Evolutionary conservation across 2,888 invertebrate genomes (phyloP).

Genomic region (Metallyticus violacea): DNA sequence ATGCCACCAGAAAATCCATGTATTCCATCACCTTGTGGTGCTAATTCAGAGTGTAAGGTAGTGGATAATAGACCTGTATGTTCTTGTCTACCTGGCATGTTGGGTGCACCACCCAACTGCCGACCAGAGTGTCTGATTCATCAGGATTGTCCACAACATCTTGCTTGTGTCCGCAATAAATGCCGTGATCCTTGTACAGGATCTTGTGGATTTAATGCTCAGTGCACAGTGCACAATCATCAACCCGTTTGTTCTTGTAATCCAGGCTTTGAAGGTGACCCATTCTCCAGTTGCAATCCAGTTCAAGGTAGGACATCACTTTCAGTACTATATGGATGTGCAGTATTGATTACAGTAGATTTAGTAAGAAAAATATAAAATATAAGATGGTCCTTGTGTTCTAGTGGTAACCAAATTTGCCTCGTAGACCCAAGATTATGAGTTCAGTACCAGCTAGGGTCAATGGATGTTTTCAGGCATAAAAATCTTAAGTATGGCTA

Average conservation of each 20-base stretch:
- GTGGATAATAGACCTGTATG: constrained; percentile 66
- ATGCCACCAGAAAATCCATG: constrained; percentile 52
- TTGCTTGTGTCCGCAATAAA: constrained; percentile 66
- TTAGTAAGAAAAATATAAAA: no score
- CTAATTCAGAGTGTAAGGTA: constrained; percentile 52
- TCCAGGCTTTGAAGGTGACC: constrained; percentile 74
- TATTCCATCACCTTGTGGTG: constrained; percentile 74
- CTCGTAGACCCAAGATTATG: no score
- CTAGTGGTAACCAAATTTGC: no score
- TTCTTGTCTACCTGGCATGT: constrained; percentile 67
- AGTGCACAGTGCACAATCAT: constrained; percentile 71
- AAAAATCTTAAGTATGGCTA: no score
- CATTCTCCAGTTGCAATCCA: constrained; percentile 69
- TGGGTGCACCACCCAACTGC: constrained; percentile 77
- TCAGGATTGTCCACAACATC: constrained; percentile 71
- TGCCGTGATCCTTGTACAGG: constrained; percentile 76
- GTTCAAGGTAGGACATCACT: constrained; percentile 38
- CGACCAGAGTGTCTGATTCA: constrained; percentile 75
- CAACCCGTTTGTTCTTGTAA: constrained; percentile 72
- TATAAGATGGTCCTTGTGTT: no score
- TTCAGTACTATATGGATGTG: not conserved
- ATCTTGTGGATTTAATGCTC: constrained; percentile 73
- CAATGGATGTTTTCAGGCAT: no score
- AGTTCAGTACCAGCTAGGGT: no score
- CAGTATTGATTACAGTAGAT: not conserved